These are phyloP conservation scores for Ectemnius continuus DNA, from an alignment of 2,888 invertebrate genomes.

Conservation along the genomic window DNA sequence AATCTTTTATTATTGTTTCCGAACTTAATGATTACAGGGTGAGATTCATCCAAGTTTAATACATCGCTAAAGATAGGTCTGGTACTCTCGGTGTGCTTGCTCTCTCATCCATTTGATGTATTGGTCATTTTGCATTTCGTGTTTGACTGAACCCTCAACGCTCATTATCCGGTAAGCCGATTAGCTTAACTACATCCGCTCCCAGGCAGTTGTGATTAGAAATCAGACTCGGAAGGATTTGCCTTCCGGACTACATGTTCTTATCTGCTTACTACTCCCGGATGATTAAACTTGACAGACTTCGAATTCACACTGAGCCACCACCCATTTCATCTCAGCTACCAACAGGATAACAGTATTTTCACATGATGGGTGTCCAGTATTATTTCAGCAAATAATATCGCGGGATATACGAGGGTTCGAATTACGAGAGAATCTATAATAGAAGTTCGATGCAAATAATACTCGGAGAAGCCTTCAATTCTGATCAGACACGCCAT, in stretches of 20 bases:
- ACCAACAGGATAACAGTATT: not conserved
- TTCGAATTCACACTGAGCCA: constrained; percentile 6
- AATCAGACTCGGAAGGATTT: constrained; percentile 31
- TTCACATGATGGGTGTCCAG: not conserved
- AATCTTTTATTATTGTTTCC: too few species aligned
- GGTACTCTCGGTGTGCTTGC: constrained; percentile 4
- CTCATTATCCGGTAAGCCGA: constrained; percentile 41
- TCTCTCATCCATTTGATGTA: not conserved
- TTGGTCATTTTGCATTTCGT: not conserved
- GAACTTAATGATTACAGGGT: not conserved
- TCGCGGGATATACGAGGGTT: not conserved
- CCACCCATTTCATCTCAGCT: not conserved
- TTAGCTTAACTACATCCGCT: constrained; percentile 32
- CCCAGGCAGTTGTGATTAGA: constrained; percentile 35
- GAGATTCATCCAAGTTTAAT: not conserved
- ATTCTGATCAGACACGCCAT: not conserved
- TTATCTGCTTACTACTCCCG: constrained; percentile 4
- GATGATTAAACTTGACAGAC: constrained; percentile 27
- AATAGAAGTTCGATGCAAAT: too few species aligned
- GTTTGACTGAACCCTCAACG: constrained; percentile 4
- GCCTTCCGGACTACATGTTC: constrained; percentile 11
- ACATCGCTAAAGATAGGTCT: not conserved
- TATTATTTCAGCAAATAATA: not conserved
- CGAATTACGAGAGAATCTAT: not conserved
- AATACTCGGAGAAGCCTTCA: not conserved